These are phyloP conservation scores for Streptopelia turtur DNA, from an alignment of 2,797 vertebrate genomes.

Conservation along the genomic window DNA sequence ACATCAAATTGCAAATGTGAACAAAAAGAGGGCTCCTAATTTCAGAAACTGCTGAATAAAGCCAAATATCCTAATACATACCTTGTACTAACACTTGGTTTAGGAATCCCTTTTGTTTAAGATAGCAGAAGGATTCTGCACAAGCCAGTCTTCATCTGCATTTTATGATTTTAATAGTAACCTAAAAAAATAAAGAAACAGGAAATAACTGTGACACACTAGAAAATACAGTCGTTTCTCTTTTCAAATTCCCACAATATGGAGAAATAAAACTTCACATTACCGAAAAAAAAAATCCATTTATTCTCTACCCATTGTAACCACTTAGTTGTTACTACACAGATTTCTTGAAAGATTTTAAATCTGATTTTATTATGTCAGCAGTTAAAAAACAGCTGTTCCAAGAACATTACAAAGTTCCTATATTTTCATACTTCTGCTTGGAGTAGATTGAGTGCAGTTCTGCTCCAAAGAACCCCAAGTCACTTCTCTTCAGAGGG, in stretches of 20 bases:
- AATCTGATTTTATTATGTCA: background rate
- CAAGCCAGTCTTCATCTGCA: slow-evolving; percentile 55
- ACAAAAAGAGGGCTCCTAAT: background rate
- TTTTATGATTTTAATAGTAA: slow-evolving; percentile 40
- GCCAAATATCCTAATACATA: background rate
- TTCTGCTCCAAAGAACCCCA: background rate
- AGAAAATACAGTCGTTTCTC: background rate
- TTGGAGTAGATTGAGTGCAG: background rate
- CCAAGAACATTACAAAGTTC: background rate
- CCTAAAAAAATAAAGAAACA: slow-evolving; percentile 63
- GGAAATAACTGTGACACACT: background rate
- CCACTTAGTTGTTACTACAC: background rate
- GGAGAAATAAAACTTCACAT: background rate
- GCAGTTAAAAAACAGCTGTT: background rate
- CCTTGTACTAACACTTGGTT: slow-evolving; percentile 21
- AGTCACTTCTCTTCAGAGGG: background rate
- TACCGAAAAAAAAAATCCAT: background rate
- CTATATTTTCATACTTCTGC: background rate
- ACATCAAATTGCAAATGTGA: background rate
- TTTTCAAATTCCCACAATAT: background rate
- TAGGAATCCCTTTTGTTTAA: background rate
- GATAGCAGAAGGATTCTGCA: background rate
- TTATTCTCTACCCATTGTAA: background rate
- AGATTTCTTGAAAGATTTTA: background rate
- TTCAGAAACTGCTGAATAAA: background rate